phyloP scores from a whole-genome alignment of 2,888 invertebrate species.

The Caradrina kadenii region DNA sequence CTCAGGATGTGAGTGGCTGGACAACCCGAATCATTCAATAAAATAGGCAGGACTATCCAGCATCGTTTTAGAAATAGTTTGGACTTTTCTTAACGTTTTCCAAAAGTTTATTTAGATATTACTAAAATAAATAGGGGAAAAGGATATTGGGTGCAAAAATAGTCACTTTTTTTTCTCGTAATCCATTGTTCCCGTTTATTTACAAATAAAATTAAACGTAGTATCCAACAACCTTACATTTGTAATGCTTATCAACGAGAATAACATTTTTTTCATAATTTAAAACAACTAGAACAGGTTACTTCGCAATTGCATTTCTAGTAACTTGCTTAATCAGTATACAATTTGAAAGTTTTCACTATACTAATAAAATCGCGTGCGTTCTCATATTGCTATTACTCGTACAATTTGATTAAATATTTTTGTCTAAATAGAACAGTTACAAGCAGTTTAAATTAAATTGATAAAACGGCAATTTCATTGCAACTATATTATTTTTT shows the following conservation, averaged over 20 bases:
- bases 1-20: too few species aligned
- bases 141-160: background rate
- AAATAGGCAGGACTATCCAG: too few species aligned
- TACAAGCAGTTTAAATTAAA: background rate
- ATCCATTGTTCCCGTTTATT: conserved; percentile 58
- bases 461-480: background rate
- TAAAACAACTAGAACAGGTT: conserved; percentile 27
- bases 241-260: conserved; percentile 41
- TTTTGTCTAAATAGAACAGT: background rate
- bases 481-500: background rate
- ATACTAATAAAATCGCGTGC: conserved; percentile 23
- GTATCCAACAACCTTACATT: conserved; percentile 62
- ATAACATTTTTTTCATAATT: conserved; percentile 32
- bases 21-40: too few species aligned
- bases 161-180: conserved; percentile 5
- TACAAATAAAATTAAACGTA: conserved; percentile 53
- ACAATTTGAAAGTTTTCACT: conserved; percentile 16
- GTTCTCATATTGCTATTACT: conserved; percentile 1
- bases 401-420: background rate
- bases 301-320: conserved; percentile 15
- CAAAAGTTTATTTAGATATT: background rate
- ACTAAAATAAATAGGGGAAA: background rate
- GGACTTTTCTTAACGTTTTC: too few species aligned
- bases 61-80: too few species aligned
- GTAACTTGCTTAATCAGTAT: background rate